Base-by-base conservation (phyloP, 2,797 vertebrate species). In the Sphenopsis melanotis region DNA sequence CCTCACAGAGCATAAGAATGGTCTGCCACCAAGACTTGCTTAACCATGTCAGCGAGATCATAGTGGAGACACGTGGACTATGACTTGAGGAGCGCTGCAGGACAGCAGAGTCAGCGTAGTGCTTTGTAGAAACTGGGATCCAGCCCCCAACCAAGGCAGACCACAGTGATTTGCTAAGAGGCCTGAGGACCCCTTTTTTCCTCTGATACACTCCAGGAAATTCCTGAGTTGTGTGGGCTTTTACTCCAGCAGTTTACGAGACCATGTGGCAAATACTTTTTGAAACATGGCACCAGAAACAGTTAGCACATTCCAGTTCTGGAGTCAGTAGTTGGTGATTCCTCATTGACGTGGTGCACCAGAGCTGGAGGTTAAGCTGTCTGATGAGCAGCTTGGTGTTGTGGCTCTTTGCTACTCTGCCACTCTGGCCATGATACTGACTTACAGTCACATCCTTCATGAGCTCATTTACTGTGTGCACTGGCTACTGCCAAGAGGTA, bases 401-500 rank as follows among this genome's bases (percentile, higher is more conserved):
- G 88, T 87, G 69, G 46, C 64, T 94, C 68, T 94, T 41, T 94
- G 76, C 92, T 96, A 10, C 57, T 50, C 55, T 41, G 16, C 63
- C 2, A 7, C 82, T 90, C 49, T 75, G 34, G n/a, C 42, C 64
- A 29, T 18, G 2, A 12, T 68, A 41, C 47, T 93, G 84, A 95
- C 94, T 96, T 96, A 52, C 3, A 8, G 20, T 77, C 71, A 53
- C 56, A 50, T 94, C 81, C 30, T 82, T 93, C 84, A 49, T 37
- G 50, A 95, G 32, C 46, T 93, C 80, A 66, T 92, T 97, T 96
- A 57, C 74, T 95, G 27, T 13, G 8, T 86, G 37, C 32, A 27
- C 65, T 80, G 61, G 80, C 94, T 94, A 26, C 88, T 96, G 87
- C 95, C 71, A 92, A 94, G 78, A 95, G 68, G 72, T 90, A 49